Conservation (phyloP, 1,140 invertebrate species). For the Drosophila azteca region DNA sequence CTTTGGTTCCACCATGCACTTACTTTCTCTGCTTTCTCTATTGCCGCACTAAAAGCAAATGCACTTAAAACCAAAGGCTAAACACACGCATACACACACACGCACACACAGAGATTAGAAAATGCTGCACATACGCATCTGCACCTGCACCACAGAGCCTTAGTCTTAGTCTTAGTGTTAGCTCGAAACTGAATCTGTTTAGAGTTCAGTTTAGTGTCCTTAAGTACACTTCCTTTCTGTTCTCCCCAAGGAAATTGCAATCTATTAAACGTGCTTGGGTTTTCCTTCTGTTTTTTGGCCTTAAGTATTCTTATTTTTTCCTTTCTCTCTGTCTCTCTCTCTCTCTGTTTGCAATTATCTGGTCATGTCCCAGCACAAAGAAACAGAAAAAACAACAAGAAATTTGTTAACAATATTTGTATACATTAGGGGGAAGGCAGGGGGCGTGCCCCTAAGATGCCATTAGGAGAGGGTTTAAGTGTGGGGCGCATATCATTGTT, state of each 20-base stretch:
- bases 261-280: slow-evolving; percentile 64
- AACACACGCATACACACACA: slow-evolving; percentile 31
- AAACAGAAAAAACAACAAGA: slow-evolving; percentile 19
- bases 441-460: slow-evolving; percentile 29
- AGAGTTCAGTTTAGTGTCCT: slow-evolving; percentile 32
- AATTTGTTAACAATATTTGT: slow-evolving; percentile 55
- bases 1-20: slow-evolving; percentile 27
- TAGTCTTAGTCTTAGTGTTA: slow-evolving; percentile 6
- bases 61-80: slow-evolving; percentile 59
- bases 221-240: slow-evolving; percentile 57
- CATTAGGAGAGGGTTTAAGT: slow-evolving; percentile 58
- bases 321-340: slow-evolving; percentile 25
- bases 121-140: slow-evolving; percentile 67
- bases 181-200: slow-evolving; percentile 29
- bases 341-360: slow-evolving; percentile 67
- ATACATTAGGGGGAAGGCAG: slow-evolving; percentile 34
- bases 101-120: slow-evolving; percentile 15
- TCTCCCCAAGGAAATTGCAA: slow-evolving; percentile 58
- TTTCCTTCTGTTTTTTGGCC: slow-evolving; percentile 11
- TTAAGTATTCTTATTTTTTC: neutral
- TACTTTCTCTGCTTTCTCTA: neutral
- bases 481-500: slow-evolving; percentile 62
- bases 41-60: slow-evolving; percentile 71
- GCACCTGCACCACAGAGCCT: slow-evolving; percentile 29
- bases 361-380: slow-evolving; percentile 70